Base-by-base conservation (phyloP, 2,113 vertebrate species). In the Oryzias celebensis region DNA sequence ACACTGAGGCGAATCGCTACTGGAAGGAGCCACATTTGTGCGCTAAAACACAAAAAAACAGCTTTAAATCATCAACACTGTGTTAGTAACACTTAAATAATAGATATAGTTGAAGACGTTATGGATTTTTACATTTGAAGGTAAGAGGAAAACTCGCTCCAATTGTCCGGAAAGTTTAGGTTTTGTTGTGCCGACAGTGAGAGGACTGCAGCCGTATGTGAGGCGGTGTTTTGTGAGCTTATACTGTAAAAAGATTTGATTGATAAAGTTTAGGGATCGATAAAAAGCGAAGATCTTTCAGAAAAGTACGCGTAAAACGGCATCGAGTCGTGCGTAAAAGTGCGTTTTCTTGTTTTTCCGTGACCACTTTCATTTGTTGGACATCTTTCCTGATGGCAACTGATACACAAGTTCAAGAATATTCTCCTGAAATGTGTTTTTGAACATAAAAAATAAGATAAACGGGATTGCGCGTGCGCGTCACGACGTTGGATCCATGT, bases 1-100 rank as follows among this genome's bases (percentile, higher is more conserved):
- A 42, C 71, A 2, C 52, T 18, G 78, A 60, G 58, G 58, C n/a
- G 2, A 65, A 4, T 83, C 86, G 80, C 85, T 86, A 80, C 2
- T 20, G 42, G 50, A 0, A 1, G 23, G 17, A 71, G 0, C 6
- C 24, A 16, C 66, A 59, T 62, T 49, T 48, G 55, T 2, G 68
- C 61, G 26, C 65, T 24, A 42, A 63, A 45, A 68, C 48, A 70
- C 36, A 24, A 12, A 12, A 36, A 57, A 65, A 49, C 42, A 14
- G 65, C 26, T 18, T n/a, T 0, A 14, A 43, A 72, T 15, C 10
- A 1, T 1, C 43, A 10, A 45, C 2, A 57, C 51, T 1, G 3
- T 0, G 2, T 7, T 3, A 42, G 22, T 49, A 24, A 50, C 2
- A 13, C 2, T 1, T 0, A 0, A 0, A 2, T 0, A 0, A 5